Percentiles rank a stretch among this genome's conserved stretches.
phyloP scores from a whole-genome alignment of 2,888 invertebrate species.

The Seira ritae region DNA sequence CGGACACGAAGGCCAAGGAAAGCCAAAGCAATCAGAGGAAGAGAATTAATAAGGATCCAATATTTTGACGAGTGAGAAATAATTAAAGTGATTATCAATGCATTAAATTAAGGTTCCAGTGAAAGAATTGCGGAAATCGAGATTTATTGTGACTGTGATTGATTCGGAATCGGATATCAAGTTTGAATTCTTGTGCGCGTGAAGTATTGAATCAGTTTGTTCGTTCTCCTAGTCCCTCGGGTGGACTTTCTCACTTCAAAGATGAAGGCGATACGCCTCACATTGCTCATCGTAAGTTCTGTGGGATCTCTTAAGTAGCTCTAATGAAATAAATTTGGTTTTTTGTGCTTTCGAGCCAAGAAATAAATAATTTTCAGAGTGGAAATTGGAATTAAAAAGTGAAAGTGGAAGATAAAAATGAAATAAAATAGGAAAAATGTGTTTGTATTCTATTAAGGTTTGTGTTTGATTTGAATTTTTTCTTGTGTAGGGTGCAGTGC shows the following conservation, averaged over 20 bases:
- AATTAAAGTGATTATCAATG: background rate
- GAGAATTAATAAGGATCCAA: background rate
- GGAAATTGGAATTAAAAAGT: conserved; percentile 23
- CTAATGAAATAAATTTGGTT: background rate
- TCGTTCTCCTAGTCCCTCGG: conserved; percentile 26
- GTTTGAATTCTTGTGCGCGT: too few species aligned
- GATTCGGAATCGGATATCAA: too few species aligned
- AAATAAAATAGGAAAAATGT: background rate
- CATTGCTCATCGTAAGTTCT: conserved; percentile 47
- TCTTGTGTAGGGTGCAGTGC: conserved; percentile 48
- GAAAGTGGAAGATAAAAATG: conserved; percentile 10
- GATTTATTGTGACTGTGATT: conserved; percentile 18
- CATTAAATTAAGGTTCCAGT: conserved; percentile 8
- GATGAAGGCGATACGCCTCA: conserved; percentile 44
- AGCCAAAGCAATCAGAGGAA: background rate
- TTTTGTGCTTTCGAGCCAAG: background rate
- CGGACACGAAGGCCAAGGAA: conserved; percentile 40
- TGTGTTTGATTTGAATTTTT: background rate
- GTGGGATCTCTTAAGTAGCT: too few species aligned
- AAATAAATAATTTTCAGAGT: background rate
- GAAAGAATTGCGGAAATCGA: background rate
- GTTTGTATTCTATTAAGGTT: background rate
- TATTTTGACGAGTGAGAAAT: too few species aligned
- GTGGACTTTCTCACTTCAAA: conserved; percentile 38
- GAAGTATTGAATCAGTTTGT: background rate